These are phyloP conservation scores for Bombus superbus DNA, from an alignment of 1,140 invertebrate species.

Conservation along the genomic window DNA sequence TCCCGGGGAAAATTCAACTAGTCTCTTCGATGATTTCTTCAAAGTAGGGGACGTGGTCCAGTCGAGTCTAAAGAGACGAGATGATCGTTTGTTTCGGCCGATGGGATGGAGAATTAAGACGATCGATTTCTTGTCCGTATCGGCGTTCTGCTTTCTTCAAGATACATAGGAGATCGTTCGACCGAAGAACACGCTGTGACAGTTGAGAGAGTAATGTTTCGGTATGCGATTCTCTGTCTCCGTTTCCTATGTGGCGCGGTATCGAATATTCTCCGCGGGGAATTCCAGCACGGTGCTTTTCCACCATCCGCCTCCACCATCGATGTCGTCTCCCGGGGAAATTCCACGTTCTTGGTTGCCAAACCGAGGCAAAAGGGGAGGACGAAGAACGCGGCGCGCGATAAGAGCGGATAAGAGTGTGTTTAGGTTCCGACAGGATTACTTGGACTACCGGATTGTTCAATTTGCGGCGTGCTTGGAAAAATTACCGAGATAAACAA, in stretches of 20 bases:
- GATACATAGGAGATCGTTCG: not conserved
- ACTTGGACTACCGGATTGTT: not conserved
- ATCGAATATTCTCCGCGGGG: conserved; percentile 25
- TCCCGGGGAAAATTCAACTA: not conserved
- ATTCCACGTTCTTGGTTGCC: not conserved
- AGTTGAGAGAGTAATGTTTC: too few species aligned
- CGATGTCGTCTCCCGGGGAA: not conserved
- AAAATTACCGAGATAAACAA: conserved; percentile 33
- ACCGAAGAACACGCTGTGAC: too few species aligned
- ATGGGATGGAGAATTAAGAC: not conserved
- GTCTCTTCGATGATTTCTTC: not conserved
- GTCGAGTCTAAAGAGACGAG: not conserved
- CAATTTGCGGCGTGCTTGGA: conserved; percentile 27
- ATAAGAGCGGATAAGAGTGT: conserved; percentile 27
- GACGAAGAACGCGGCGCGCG: not conserved
- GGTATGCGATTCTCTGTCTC: not conserved
- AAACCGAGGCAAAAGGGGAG: not conserved
- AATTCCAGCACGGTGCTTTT: conserved; percentile 12
- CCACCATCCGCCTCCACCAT: not conserved
- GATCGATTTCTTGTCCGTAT: not conserved
- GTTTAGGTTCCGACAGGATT: not conserved
- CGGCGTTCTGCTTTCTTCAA: not conserved
- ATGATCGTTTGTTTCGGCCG: not conserved
- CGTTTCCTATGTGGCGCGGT: not conserved
- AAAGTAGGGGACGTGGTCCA: not conserved